Percentiles rank a stretch among this genome's conserved stretches.
phyloP scores from a whole-genome alignment of 1,140 invertebrate genomes.

The Odontomachus brunneus region DNA sequence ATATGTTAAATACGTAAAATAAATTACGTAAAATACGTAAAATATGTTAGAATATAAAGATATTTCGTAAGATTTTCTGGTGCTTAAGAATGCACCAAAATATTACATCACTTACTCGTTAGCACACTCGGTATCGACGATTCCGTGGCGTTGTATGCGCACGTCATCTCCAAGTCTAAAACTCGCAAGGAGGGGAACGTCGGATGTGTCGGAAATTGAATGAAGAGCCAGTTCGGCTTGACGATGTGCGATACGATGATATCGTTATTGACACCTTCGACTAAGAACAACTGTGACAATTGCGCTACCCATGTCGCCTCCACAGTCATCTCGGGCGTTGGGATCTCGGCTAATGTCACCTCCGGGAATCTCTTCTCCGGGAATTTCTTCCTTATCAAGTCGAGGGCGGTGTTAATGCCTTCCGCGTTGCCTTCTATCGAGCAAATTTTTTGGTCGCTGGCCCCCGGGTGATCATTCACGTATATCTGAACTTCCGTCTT shows the following conservation, averaged over 20 bases:
- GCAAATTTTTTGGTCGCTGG: constrained; percentile 91
- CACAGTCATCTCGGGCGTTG: constrained; percentile 78
- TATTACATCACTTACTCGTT: constrained; percentile 83
- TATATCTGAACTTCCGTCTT: constrained; percentile 92
- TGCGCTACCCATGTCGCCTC: constrained; percentile 62
- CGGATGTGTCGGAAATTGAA: constrained; percentile 97
- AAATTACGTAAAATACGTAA: constrained; percentile 35
- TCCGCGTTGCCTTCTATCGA: constrained; percentile 92
- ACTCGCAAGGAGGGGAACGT: constrained; percentile 92
- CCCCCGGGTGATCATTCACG: constrained; percentile 91
- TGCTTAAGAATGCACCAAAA: constrained; percentile 8
- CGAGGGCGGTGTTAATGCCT: constrained; percentile 92
- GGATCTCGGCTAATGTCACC: constrained; percentile 92
- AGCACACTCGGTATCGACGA: constrained; percentile 89
- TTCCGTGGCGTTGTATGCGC: constrained; percentile 88
- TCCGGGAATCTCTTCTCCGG: constrained; percentile 92
- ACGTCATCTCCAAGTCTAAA: constrained; percentile 91
- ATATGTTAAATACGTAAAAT: background rate
- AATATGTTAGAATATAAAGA: constrained; percentile 14
- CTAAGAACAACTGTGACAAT: constrained; percentile 90
- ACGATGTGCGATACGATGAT: constrained; percentile 94
- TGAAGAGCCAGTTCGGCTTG: constrained; percentile 94
- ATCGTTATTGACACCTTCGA: constrained; percentile 97
- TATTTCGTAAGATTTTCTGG: background rate
- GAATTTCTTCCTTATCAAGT: constrained; percentile 93